phyloP scores from a whole-genome alignment of 2,797 vertebrate species.

The Lacerta viridis region DNA sequence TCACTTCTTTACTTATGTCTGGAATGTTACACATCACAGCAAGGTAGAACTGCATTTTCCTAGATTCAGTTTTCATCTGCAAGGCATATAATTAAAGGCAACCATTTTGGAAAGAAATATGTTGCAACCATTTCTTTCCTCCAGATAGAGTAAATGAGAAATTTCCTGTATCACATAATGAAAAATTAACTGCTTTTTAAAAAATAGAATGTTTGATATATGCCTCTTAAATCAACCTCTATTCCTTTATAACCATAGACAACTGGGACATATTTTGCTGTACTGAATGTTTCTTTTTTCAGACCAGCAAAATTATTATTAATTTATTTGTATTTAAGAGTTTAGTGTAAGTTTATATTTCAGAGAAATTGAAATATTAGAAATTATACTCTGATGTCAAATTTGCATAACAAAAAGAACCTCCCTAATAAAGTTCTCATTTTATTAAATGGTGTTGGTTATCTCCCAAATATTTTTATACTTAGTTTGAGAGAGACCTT shows the following conservation, averaged over 20 bases:
- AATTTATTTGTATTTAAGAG: conserved; percentile 22
- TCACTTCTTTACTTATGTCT: conserved; percentile 45
- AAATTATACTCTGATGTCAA: conserved; percentile 34
- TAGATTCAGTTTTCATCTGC: conserved; percentile 47
- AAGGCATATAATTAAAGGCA: conserved; percentile 45
- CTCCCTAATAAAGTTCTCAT: background rate
- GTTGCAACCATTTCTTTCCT: background rate
- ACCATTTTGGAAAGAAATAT: background rate
- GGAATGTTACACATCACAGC: conserved; percentile 37
- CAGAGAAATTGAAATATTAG: conserved; percentile 47
- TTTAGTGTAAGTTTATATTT: conserved; percentile 34
- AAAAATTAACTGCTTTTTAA: background rate
- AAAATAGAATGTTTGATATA: conserved; percentile 6
- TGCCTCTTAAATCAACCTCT: conserved; percentile 23
- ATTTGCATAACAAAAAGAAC: background rate
- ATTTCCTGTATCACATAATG: background rate
- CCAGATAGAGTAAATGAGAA: conserved; percentile 15
- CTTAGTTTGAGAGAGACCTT: background rate
- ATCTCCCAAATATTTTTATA: conserved; percentile 11
- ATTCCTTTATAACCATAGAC: background rate
- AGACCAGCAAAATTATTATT: conserved; percentile 26
- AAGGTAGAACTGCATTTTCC: conserved; percentile 46
- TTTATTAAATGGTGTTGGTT: background rate
- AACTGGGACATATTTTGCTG: conserved; percentile 1
- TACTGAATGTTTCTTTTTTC: conserved; percentile 39